Conservation (phyloP, 2,113 vertebrate species). For the Gallinago jamesoni region DNA sequence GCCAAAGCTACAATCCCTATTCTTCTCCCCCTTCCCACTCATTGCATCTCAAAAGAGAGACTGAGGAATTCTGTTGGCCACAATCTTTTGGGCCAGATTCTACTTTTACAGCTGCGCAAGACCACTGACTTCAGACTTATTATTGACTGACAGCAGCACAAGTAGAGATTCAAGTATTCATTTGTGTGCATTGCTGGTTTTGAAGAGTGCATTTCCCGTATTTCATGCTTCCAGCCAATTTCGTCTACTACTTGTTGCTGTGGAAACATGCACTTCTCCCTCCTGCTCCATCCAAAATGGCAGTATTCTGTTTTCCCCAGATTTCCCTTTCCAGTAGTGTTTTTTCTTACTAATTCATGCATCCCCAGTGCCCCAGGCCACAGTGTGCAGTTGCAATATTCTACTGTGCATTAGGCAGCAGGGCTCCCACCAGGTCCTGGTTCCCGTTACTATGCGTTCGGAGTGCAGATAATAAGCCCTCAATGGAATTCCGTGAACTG, state of each 20-base stretch:
- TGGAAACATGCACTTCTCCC: conserved; percentile 7
- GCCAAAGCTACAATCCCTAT: neutral
- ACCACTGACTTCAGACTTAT: neutral
- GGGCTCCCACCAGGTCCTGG: neutral
- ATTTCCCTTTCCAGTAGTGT: neutral
- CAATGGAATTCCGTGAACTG: neutral
- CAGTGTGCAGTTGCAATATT: neutral
- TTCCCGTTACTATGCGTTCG: neutral
- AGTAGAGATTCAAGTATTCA: neutral
- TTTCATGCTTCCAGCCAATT: neutral
- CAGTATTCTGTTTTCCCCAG: neutral
- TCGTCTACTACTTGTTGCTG: conserved; percentile 52
- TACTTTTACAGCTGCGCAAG: neutral
- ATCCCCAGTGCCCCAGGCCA: neutral
- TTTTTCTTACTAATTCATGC: neutral
- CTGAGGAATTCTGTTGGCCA: neutral
- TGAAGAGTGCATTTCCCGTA: neutral
- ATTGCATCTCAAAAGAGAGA: neutral
- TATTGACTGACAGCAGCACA: neutral
- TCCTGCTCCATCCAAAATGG: neutral
- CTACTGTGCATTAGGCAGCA: neutral
- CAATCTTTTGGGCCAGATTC: neutral
- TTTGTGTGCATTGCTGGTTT: neutral
- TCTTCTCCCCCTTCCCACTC: neutral
- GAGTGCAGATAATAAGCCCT: conserved; percentile 42